Base-by-base conservation (phyloP, 2,888 invertebrate genomes). In the Camptogramma bilineatum region DNA sequence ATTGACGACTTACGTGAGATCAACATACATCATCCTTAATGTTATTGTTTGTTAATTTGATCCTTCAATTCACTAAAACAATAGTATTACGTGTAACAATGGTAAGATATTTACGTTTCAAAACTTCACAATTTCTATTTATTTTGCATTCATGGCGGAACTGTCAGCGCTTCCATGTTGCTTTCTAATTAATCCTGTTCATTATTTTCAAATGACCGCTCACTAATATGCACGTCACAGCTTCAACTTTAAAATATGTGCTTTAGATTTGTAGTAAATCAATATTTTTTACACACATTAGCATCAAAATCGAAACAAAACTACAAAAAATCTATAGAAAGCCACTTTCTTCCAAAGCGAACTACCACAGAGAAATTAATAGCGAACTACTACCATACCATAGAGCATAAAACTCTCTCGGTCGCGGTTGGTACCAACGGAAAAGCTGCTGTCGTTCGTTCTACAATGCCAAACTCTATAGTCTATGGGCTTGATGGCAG, bases 131-230 rank as follows among this genome's bases (percentile, higher is more conserved):
- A 88, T 91, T 90, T 90, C 88, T 93, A 93, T 93, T 93, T 93
- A 93, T 93, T 93, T 93, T 93, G 93, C 93, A 91, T 93, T 93
- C 93, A 93, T 93, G 93, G 93, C 93, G 93, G 93, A 93, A 93
- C 93, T 93, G 93, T 93, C 93, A 93, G 84, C 84, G 91, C 93
- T 93, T 93, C 93, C 93, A 93, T 93, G 93, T 93, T 93, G 93
- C 93, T 93, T 93, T 93, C 93, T 93, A 89, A 84, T 77, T 80
- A 77, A 77, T 79, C 74, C 74, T 58, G 48, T 58, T 54, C 34
- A 61, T 24, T 60, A 52, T 16, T 57, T 28, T 34, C 50, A 44
- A 53, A 64, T 21, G 16, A 10, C 46, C 24, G 54, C 21, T 61
- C 46, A 24, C 17, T 39, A 44, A 2, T n/a, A 24, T 34, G 42